Evolutionary conservation across 2,113 vertebrate genomes (phyloP).

Genomic region (Pipra filicauda): DNA sequence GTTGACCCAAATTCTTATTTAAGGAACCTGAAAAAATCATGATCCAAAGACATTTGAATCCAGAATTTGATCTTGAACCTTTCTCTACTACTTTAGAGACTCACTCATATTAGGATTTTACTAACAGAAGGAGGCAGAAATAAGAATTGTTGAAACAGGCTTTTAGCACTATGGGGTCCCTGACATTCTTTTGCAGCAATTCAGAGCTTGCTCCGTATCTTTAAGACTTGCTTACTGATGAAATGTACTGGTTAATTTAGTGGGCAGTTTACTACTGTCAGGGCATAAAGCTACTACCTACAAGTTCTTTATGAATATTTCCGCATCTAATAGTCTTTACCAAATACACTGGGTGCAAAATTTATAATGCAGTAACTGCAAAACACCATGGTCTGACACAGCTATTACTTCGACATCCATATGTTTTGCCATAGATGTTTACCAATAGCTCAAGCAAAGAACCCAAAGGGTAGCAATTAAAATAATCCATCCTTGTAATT

Average conservation of each 20-base stretch:
- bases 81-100: not conserved
- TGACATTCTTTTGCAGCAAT: not conserved
- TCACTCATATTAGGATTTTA: not conserved
- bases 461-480: slow-evolving; percentile 70
- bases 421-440: slow-evolving; percentile 39
- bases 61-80: not conserved
- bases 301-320: slow-evolving; percentile 1
- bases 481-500: slow-evolving; percentile 72
- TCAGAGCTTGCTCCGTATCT: not conserved
- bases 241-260: not conserved
- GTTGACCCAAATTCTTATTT: not conserved
- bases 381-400: not conserved
- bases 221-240: not conserved
- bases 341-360: not conserved
- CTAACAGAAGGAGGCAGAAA: not conserved
- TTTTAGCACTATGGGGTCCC: not conserved
- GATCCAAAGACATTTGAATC: not conserved
- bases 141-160: not conserved
- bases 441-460: slow-evolving; percentile 54
- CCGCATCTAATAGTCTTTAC: not conserved
- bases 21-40: not conserved
- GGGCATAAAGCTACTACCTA: not conserved
- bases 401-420: not conserved
- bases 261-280: not conserved
- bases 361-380: not conserved